Evolutionary conservation across 2,797 vertebrate genomes (phyloP).

Genomic region (Apodemus agrarius): DNA sequence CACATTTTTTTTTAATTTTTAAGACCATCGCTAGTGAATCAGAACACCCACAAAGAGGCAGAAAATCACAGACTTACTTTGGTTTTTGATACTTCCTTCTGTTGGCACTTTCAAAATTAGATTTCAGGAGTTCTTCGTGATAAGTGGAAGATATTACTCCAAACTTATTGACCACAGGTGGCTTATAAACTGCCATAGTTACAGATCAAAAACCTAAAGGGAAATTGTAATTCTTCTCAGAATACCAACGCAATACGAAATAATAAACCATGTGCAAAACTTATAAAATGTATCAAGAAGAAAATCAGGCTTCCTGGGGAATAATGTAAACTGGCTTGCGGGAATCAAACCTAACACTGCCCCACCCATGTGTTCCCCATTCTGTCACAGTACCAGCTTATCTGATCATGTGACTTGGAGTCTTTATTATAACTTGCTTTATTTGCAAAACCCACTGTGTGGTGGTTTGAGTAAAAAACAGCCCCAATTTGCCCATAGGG

Average conservation of each 20-base stretch:
- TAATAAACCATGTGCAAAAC: constrained; percentile 3
- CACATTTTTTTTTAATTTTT: constrained; percentile 2
- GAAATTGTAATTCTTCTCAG: constrained; percentile 53
- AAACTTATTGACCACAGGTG: constrained; percentile 4
- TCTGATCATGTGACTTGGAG: not conserved
- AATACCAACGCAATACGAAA: not conserved
- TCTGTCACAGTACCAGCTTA: not conserved
- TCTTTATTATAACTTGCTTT: not conserved
- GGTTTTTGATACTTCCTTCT: not conserved
- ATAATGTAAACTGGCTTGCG: not conserved
- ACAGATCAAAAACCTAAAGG: constrained; percentile 60
- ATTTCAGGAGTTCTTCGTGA: constrained; percentile 2
- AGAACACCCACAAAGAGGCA: not conserved
- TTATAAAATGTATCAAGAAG: not conserved
- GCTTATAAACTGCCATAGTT: constrained; percentile 58
- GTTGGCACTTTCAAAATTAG: constrained; percentile 23
- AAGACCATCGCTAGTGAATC: constrained; percentile 8
- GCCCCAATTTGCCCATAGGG: not conserved
- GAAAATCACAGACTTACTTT: constrained; percentile 63
- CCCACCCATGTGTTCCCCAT: not conserved
- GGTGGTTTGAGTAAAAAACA: not conserved
- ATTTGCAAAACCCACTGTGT: not conserved
- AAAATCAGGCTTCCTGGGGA: constrained; percentile 31
- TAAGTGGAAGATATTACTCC: constrained; percentile 30
- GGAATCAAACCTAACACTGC: not conserved